Base-by-base conservation (phyloP, 2,888 invertebrate species). In the Sialis lutaria region DNA sequence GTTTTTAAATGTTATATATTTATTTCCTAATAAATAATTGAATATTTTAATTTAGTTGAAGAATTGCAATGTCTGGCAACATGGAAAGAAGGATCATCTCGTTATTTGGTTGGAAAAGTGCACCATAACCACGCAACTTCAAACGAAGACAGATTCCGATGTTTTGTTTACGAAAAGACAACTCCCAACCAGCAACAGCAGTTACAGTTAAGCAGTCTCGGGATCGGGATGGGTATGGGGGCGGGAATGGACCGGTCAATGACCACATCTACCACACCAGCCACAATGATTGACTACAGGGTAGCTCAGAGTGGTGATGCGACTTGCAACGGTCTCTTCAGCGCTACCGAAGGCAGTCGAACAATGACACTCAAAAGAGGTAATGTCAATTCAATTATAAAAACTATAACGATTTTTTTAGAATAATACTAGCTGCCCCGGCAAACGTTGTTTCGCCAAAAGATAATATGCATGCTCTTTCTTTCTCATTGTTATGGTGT, bases 221-320 rank as follows among this genome's bases (percentile, higher is more conserved):
- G 22, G 22, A 22, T 22, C 4, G 22, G 22, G 22, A 22, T 22
- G 22, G 22, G 65, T 63, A 48, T 60, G 59, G 48, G 44, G 49
- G 22, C 22, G 22, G 22, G 22, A 22, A 22, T 22, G 22, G 22
- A 22, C 22, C 44, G 41, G 40, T 12, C 42, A 47, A n/a, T 40
- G 33, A 9, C 31, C 34, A 41, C 33, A 6, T 43, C 12, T n/a
- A 39, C 33, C 10, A 13, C 46, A n/a, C 6, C 59, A 57, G 65
- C 63, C 54, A 77, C 74, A 47, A 77, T 74, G 47, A 75, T 81
- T 50, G 83, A 84, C 64, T 89, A 84, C 67, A 73, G 84, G 59
- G 80, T 91, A 54, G 88, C 91, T 4, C 90, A 91, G 67, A 89
- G 88, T 45, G 91, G 89, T 6, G 91, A 92, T 64, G 91, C 91